Evolutionary conservation across 2,113 vertebrate species (phyloP).

Genomic region (Mormyrus iriodes): DNA sequence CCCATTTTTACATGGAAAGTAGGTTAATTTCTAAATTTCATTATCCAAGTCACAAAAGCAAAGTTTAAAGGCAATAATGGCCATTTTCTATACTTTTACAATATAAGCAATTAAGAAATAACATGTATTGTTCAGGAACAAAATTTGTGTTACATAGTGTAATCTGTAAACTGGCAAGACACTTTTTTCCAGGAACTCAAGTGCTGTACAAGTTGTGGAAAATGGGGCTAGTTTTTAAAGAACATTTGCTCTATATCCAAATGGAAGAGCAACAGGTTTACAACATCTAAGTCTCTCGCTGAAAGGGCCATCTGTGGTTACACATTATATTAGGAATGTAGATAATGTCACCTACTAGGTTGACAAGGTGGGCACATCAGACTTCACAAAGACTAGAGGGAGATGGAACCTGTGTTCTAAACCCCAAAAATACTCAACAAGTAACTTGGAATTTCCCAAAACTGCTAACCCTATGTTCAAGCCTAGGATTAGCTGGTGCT

Average conservation of each 20-base stretch:
- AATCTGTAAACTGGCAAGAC: not conserved
- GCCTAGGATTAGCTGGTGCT: not conserved
- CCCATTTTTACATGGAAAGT: too few relatives aligned
- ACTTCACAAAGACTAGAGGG: not conserved
- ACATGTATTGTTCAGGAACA: too few relatives aligned
- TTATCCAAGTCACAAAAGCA: too few relatives aligned
- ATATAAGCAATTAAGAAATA: too few relatives aligned
- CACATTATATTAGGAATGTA: not conserved
- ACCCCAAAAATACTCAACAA: not conserved
- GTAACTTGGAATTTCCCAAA: not conserved
- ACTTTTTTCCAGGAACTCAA: not conserved
- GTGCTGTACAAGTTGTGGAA: not conserved
- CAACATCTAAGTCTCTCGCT: not conserved
- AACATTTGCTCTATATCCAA: not conserved
- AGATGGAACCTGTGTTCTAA: not conserved
- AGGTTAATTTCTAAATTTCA: too few relatives aligned
- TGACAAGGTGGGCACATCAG: not conserved
- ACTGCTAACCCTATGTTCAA: not conserved
- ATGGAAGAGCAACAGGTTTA: not conserved
- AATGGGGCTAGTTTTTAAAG: not conserved
- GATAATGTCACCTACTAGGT: not conserved
- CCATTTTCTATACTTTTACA: too few relatives aligned
- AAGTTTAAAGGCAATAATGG: too few relatives aligned
- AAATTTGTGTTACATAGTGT: too few relatives aligned
- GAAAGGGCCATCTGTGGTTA: not conserved